Evolutionary conservation across 2,888 invertebrate species (phyloP).

Genomic region (Chrysina gloriosa): DNA sequence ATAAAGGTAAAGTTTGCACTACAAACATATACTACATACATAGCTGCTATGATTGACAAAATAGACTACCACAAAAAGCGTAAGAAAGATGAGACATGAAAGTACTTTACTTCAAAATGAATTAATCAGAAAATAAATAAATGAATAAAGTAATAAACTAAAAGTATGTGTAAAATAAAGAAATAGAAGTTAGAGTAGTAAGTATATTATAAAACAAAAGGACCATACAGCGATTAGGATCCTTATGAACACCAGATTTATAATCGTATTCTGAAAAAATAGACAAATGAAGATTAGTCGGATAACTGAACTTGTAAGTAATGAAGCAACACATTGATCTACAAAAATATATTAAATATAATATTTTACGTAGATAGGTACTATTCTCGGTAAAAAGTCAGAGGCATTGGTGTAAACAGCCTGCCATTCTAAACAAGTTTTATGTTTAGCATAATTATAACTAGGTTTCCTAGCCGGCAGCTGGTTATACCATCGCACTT

Average conservation of each 20-base stretch:
- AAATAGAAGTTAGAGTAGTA: constrained; percentile 25
- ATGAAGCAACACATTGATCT: constrained; percentile 40
- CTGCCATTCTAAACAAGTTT: too few relatives aligned
- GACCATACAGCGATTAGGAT: constrained; percentile 42
- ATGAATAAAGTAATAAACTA: not conserved
- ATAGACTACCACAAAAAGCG: constrained; percentile 1
- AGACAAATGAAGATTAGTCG: constrained; percentile 41
- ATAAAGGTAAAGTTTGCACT: not conserved
- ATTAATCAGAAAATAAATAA: not conserved
- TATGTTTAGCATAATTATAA: too few relatives aligned
- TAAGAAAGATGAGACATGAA: not conserved
- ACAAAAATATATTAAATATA: constrained; percentile 32
- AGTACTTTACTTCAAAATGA: not conserved
- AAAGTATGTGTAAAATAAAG: constrained; percentile 10
- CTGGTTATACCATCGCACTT: too few relatives aligned
- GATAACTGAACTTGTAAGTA: constrained; percentile 27
- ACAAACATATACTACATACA: not conserved
- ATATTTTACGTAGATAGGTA: too few relatives aligned
- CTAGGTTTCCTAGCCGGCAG: too few relatives aligned
- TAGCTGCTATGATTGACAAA: not conserved
- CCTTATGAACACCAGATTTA: constrained; percentile 43
- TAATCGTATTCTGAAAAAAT: constrained; percentile 45
- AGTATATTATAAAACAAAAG: constrained; percentile 39
- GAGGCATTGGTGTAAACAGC: too few relatives aligned
- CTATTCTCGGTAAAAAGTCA: too few relatives aligned